Percentiles rank a stretch among this genome's conserved stretches.
These are phyloP conservation scores for Rhadina sibilatrix DNA, from an alignment of 2,113 vertebrate genomes.

Conservation along the genomic window DNA sequence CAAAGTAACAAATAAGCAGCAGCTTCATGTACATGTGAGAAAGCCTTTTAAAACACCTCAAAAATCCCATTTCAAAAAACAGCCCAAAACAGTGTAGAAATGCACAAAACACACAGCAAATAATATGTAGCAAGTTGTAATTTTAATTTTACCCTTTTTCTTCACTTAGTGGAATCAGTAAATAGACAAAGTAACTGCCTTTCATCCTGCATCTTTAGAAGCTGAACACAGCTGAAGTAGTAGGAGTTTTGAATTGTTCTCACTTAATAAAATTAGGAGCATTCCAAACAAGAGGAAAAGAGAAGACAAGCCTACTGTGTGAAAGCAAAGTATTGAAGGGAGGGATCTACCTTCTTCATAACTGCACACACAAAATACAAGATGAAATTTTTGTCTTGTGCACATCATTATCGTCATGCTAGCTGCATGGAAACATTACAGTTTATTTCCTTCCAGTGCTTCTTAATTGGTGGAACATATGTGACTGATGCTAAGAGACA, in stretches of 20 bases:
- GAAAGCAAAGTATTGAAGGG: background rate
- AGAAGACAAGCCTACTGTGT: background rate
- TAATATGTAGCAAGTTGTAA: background rate
- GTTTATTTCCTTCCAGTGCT: background rate
- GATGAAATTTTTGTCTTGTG: background rate
- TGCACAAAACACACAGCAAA: background rate
- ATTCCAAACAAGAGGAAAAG: background rate
- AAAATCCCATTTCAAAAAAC: background rate
- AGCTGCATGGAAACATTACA: background rate
- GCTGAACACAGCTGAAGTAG: background rate
- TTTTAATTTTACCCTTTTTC: background rate
- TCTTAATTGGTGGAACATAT: background rate
- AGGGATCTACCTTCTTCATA: background rate
- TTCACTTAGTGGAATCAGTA: background rate
- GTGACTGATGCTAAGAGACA: background rate
- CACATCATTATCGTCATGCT: background rate
- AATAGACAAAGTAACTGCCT: background rate
- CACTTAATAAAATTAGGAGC: background rate
- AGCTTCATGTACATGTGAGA: fast-evolving
- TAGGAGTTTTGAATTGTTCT: background rate
- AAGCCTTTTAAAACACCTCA: background rate
- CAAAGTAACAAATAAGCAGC: background rate
- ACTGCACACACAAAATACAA: background rate
- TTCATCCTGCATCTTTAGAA: background rate
- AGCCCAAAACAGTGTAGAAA: background rate